phyloP scores from a whole-genome alignment of 2,797 vertebrate genomes.

The Manis pentadactyla region DNA sequence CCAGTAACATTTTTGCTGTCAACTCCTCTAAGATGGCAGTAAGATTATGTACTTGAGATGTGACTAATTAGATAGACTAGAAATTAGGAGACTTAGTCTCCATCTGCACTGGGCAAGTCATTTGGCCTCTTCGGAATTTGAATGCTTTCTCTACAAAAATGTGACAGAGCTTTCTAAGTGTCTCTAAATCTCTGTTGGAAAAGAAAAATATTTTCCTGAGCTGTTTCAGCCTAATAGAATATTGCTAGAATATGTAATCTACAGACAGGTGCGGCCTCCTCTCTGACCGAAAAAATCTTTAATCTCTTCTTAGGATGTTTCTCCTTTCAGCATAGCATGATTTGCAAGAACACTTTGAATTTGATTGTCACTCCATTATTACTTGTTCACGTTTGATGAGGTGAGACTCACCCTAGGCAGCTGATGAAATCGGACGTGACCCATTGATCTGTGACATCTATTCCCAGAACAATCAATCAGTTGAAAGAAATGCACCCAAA shows the following conservation, averaged over 20 bases:
- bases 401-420: constrained; percentile 73
- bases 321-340: constrained; percentile 12
- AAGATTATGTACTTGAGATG: not conserved
- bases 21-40: not conserved
- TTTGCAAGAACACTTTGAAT: constrained; percentile 49
- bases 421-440: constrained; percentile 88
- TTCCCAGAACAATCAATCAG: constrained; percentile 78
- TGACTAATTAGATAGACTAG: not conserved
- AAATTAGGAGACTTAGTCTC: not conserved
- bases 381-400: constrained; percentile 44
- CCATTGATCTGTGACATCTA: constrained; percentile 87
- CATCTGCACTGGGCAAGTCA: not conserved
- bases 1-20: not conserved
- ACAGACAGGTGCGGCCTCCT: not conserved
- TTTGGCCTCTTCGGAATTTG: not conserved
- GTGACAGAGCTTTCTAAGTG: not conserved
- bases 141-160: constrained; percentile 23
- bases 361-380: not conserved
- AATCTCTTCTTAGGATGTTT: constrained; percentile 24
- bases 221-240: not conserved
- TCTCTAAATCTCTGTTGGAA: constrained; percentile 14
- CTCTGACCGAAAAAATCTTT: not conserved
- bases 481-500: constrained; percentile 82
- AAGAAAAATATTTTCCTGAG: not conserved
- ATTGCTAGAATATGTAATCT: not conserved